These are phyloP conservation scores for Lasioglossum oenotherae DNA, from an alignment of 2,888 invertebrate species.

Conservation along the genomic window DNA sequence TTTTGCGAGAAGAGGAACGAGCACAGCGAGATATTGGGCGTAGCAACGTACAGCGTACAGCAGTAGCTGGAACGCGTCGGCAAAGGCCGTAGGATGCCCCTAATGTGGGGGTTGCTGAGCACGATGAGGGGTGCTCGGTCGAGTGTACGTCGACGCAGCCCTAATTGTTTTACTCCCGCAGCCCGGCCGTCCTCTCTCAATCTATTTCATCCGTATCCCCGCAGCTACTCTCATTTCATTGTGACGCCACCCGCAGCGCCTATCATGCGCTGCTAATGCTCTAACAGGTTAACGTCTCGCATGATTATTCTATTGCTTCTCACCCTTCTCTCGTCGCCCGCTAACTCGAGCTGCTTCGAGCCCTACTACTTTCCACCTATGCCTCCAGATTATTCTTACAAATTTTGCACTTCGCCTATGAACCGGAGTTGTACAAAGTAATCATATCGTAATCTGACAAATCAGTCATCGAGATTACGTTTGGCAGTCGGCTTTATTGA, in stretches of 20 bases:
- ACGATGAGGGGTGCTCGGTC: conserved; percentile 80
- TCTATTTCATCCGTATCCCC: conserved; percentile 80
- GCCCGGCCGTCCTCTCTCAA: conserved; percentile 77
- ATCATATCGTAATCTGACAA: no score
- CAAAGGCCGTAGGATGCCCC: conserved; percentile 72
- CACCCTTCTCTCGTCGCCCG: conserved; percentile 49
- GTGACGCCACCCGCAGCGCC: conserved; percentile 82
- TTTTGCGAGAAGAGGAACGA: conserved; percentile 23
- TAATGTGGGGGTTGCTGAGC: conserved; percentile 65
- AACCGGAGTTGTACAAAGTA: not conserved
- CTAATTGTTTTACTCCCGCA: conserved; percentile 83
- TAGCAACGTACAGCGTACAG: conserved; percentile 29
- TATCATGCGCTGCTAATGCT: conserved; percentile 82
- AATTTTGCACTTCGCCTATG: not conserved
- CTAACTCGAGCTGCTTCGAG: conserved; percentile 62
- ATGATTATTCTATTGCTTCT: conserved; percentile 73
- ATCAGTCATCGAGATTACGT: no score
- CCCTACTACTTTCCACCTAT: conserved; percentile 48
- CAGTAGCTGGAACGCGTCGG: conserved; percentile 63
- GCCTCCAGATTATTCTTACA: not conserved
- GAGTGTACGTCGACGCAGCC: conserved; percentile 81
- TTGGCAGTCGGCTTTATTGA: no score
- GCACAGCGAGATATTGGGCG: conserved; percentile 47
- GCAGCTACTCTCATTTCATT: conserved; percentile 81
- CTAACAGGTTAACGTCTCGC: conserved; percentile 82